Evolutionary conservation across 2,113 vertebrate genomes (phyloP).

Genomic region (Vireo altiloquus): DNA sequence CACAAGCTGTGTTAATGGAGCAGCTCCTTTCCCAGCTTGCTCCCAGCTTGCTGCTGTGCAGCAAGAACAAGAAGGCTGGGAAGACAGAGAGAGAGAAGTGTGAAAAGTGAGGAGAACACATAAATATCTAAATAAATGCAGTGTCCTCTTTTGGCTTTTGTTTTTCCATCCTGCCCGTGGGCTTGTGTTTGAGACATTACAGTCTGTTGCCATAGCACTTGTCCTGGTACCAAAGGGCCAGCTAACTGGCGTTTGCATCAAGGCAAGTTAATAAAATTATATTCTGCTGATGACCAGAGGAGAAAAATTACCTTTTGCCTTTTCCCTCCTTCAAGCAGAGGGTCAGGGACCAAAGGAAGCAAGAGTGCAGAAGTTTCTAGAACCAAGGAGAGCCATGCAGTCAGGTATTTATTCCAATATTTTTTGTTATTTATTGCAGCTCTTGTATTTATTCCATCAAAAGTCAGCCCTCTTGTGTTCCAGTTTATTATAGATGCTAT

Average conservation of each 20-base stretch:
- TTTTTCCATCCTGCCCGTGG: background rate
- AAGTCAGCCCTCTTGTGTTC: background rate
- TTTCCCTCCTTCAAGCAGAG: background rate
- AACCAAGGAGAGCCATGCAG: background rate
- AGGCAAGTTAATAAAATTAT: background rate
- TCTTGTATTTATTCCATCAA: background rate
- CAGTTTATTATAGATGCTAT: background rate
- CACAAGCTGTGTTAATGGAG: background rate
- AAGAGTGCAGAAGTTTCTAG: background rate
- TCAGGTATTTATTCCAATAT: too few relatives aligned
- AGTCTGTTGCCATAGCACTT: background rate
- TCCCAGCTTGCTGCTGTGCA: background rate
- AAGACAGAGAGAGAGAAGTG: background rate
- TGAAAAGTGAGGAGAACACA: background rate
- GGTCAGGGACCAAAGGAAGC: background rate
- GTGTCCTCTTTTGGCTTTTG: background rate
- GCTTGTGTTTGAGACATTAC: conserved; percentile 12
- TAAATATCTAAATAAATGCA: background rate
- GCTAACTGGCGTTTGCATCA: background rate
- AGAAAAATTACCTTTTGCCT: background rate
- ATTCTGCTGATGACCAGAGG: background rate
- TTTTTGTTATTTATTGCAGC: too few relatives aligned
- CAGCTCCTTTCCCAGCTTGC: background rate
- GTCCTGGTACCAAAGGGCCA: background rate
- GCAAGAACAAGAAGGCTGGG: background rate